These are phyloP conservation scores for Oreochromis mossambicus DNA, from an alignment of 2,797 vertebrate species.

Conservation along the genomic window DNA sequence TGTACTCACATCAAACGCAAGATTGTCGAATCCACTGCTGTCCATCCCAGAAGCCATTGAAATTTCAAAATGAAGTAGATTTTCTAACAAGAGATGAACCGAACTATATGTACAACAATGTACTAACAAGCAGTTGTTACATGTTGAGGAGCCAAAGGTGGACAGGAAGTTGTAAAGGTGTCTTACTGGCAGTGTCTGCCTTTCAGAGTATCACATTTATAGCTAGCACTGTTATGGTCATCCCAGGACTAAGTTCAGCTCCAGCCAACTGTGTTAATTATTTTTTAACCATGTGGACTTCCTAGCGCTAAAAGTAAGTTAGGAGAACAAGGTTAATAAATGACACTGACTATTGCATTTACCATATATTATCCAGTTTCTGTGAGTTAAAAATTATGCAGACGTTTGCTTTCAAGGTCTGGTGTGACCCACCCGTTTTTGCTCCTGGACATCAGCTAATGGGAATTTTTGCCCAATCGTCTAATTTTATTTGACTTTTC, in stretches of 20 bases:
- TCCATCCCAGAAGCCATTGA: constrained; percentile 52
- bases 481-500: accelerated
- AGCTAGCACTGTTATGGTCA: neutral
- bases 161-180: neutral
- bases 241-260: neutral
- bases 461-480: accelerated
- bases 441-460: neutral
- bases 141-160: neutral
- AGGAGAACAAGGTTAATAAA: neutral
- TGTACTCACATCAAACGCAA: constrained; percentile 78
- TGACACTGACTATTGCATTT: neutral
- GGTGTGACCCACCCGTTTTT: accelerated
- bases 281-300: neutral
- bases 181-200: neutral
- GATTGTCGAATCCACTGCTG: constrained; percentile 62
- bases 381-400: neutral
- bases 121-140: neutral
- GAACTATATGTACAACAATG: neutral
- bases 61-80: neutral
- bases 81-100: neutral
- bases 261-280: accelerated
- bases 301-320: accelerated
- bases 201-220: neutral
- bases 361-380: neutral
- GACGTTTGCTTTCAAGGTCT: neutral